Percentiles rank a stretch among this genome's conserved stretches.
These are phyloP conservation scores for Clanis bilineata DNA, from an alignment of 2,888 invertebrate genomes.

Conservation along the genomic window DNA sequence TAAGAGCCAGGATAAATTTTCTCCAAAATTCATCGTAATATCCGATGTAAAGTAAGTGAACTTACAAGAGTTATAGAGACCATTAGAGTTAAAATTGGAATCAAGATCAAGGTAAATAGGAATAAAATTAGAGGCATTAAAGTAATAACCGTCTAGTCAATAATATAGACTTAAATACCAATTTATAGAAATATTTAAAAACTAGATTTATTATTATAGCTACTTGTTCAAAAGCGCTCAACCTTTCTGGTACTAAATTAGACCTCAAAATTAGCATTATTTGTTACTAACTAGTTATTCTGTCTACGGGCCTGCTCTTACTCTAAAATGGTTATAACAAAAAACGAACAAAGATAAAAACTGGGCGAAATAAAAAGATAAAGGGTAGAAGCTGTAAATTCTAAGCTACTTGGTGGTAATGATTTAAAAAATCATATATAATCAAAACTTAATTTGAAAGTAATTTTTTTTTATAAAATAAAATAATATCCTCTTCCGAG, in stretches of 20 bases:
- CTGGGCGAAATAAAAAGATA: background rate
- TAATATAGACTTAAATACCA: too few relatives aligned
- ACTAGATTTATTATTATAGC: too few relatives aligned
- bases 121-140: too few relatives aligned
- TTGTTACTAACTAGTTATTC: background rate
- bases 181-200: too few relatives aligned
- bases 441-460: background rate
- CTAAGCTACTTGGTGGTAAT: background rate
- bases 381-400: background rate
- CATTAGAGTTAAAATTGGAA: too few relatives aligned
- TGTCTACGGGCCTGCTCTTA: slow-evolving; percentile 4
- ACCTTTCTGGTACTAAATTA: too few relatives aligned
- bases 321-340: background rate
- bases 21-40: background rate
- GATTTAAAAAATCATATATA: background rate
- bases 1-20: background rate
- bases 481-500: background rate
- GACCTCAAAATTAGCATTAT: background rate
- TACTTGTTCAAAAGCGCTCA: too few relatives aligned
- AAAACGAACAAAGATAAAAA: background rate
- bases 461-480: background rate
- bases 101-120: too few relatives aligned
- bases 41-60: too few relatives aligned
- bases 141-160: too few relatives aligned
- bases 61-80: too few relatives aligned